Evolutionary conservation across 2,888 invertebrate genomes (phyloP), one percentile per base, ranked within the genome.

Genomic region (Conops quadrifasciatus): DNA sequence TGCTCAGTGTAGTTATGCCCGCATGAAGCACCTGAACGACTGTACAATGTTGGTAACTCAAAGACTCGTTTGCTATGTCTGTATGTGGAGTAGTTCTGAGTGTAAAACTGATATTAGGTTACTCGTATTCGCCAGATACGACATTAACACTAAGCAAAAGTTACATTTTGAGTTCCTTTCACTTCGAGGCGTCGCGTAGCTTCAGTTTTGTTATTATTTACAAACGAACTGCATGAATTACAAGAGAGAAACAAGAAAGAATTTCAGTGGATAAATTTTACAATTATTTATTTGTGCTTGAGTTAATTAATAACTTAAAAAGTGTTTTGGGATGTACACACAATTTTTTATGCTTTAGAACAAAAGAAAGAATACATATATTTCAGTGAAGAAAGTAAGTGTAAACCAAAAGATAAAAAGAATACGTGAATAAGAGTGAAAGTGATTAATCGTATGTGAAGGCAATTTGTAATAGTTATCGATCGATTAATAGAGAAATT

Each of bases 181-280:
- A 36, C 49, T 36, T 68, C 62, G 36, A 68, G 47, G 60, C 9
- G 9, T 36, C 36, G 36, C 4, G 36, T 68, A 62, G 62, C 26
- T 68, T 15, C 21, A 51, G 51, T 62, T 68, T 60, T 68, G 62
- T 68, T 68, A 68, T 68, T 68, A 68, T 68, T 68, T 68, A 68
- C 62, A 60, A 62, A 30, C 60, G 62, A 60, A 26, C 49, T 59
- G 13, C 60, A 15, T 47, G 30, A 49, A 30, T 9, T 36, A 36
- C 4, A 36, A 36, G n/a, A n/a, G n/a, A 4, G 36, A 36, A 4
- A 7, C 9, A 36, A 36, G 9, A 7, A 36, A 36, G 4, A 36
- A 36, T 36, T 36, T 36, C 36, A 7, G 9, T 36, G 4, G 4
- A 36, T 36, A 4, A 36, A 36, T 36, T 36, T 36, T 9, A 36